Evolutionary conservation across 2,113 vertebrate genomes (phyloP).

Genomic region (Bubalus kerabau): DNA sequence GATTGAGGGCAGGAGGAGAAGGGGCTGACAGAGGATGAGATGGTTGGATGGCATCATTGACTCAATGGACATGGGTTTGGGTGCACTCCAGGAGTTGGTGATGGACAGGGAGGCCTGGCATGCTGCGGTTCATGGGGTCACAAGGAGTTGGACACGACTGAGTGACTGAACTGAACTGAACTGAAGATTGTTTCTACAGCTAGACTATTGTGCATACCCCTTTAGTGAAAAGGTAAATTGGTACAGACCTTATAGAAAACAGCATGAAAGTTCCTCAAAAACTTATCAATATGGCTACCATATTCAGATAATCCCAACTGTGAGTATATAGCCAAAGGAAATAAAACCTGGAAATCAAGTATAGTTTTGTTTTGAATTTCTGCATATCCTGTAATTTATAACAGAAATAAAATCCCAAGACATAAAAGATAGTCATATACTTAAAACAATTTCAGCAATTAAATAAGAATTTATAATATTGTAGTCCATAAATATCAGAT

Average conservation of each 20-base stretch:
- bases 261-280: background rate
- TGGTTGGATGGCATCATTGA: too few species aligned
- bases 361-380: background rate
- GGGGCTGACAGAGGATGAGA: fast-evolving
- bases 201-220: background rate
- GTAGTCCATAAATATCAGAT: background rate
- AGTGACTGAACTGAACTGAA: too few species aligned
- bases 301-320: background rate
- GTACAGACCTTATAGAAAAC: background rate
- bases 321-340: background rate
- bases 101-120: too few species aligned
- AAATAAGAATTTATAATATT: background rate
- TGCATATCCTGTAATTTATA: background rate
- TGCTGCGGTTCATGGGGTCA: fast-evolving
- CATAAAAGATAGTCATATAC: background rate
- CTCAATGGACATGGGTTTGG: too few species aligned
- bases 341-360: background rate
- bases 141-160: too few species aligned
- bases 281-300: background rate
- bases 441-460: background rate
- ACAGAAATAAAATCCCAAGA: background rate
- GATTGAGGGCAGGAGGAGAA: too few species aligned
- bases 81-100: too few species aligned
- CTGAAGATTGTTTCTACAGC: background rate
- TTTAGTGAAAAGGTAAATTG: background rate